A percentile compares a stretch with the other conserved stretches of the same genome.
phyloP scores from a whole-genome alignment of 2,113 vertebrate genomes.

The Stomatorhinus ivindoensis region DNA sequence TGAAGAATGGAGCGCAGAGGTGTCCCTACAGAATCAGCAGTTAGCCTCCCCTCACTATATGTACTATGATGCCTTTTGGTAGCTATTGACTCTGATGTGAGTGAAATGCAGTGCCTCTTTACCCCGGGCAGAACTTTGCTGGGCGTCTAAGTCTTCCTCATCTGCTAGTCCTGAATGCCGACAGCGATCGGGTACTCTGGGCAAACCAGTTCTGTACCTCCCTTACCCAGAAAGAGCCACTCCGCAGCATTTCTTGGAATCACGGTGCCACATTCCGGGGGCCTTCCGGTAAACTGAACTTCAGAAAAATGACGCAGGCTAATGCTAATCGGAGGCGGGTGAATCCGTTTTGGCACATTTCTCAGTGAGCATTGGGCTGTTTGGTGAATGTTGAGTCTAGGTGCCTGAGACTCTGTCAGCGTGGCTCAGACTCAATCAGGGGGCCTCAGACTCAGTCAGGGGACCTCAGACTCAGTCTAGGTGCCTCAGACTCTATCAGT shows the following conservation, averaged over 20 bases:
- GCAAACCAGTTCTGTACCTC: background rate
- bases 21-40: background rate
- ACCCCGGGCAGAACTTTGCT: background rate
- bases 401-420: background rate
- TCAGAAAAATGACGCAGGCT: background rate
- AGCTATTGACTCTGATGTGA: background rate
- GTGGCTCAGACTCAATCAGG: background rate
- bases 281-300: background rate
- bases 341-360: background rate
- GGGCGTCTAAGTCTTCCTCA: background rate
- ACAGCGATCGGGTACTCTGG: background rate
- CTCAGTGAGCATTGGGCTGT: background rate
- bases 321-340: background rate
- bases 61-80: background rate
- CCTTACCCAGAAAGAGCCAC: background rate
- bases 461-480: background rate
- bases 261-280: background rate
- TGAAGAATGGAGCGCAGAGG: background rate
- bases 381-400: background rate
- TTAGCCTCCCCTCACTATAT: background rate
- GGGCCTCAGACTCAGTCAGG: background rate
- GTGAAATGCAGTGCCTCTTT: background rate
- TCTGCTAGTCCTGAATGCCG: background rate
- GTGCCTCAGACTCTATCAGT: background rate
- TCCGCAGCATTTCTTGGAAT: background rate